Conservation (phyloP, 1,140 invertebrate genomes). For the Papilio glaucus region DNA sequence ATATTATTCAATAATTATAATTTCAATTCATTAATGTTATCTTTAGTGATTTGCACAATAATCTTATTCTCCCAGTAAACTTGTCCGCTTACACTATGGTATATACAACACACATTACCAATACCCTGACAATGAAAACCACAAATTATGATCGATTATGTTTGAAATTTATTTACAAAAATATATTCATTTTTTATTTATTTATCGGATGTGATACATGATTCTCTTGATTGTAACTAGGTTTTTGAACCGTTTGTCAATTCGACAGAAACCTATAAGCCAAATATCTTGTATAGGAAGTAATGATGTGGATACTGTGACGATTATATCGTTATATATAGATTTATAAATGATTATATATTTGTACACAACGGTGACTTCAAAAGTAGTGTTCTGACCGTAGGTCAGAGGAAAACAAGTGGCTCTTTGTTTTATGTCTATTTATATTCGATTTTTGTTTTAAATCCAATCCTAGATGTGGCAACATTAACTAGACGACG, state of each 20-base stretch:
- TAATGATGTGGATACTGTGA: constrained; percentile 3
- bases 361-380: constrained; percentile 37
- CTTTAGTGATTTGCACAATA: not conserved
- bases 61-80: not conserved
- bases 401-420: constrained; percentile 28
- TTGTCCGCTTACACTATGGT: constrained; percentile 13
- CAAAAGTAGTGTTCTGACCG: constrained; percentile 12
- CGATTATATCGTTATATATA: constrained; percentile 33
- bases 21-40: constrained; percentile 9
- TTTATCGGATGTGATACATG: constrained; percentile 39
- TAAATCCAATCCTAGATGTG: not conserved
- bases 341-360: constrained; percentile 30
- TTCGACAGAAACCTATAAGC: constrained; percentile 7
- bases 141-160: constrained; percentile 21
- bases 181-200: constrained; percentile 51
- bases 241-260: not conserved
- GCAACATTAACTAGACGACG: not conserved
- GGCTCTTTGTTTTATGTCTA: constrained; percentile 22
- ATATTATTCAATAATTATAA: not conserved
- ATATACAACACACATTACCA: constrained; percentile 30
- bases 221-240: not conserved
- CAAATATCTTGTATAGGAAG: not conserved
- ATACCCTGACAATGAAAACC: constrained; percentile 29
- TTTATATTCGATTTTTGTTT: not conserved
- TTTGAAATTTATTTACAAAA: constrained; percentile 55